phyloP scores from a whole-genome alignment of 2,797 vertebrate genomes.

The Amblyraja radiata region DNA sequence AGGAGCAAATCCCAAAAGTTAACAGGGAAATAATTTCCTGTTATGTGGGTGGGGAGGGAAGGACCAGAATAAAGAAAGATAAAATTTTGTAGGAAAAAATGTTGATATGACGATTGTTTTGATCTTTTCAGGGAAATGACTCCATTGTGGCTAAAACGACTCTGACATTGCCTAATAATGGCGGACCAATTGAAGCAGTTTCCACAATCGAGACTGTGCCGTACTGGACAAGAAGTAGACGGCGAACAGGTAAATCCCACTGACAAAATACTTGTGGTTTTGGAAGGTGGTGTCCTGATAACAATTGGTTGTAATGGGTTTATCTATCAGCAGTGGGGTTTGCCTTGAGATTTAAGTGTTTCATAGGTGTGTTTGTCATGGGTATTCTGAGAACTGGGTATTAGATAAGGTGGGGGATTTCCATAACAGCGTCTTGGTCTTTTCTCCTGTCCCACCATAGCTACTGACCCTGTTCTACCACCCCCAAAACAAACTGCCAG shows the following conservation, averaged over 20 bases:
- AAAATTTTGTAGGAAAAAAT: neutral
- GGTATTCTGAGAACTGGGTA: neutral
- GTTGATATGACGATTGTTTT: neutral
- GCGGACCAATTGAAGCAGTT: conserved; percentile 83
- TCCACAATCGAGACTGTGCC: conserved; percentile 86
- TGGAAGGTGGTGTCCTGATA: neutral
- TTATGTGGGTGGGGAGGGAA: neutral
- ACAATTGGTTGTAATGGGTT: neutral
- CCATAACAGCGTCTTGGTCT: neutral
- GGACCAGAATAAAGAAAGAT: neutral
- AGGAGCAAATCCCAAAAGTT: neutral
- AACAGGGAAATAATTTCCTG: neutral
- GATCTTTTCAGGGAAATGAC: conserved; percentile 70
- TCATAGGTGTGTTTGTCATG: neutral
- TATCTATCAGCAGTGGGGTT: neutral
- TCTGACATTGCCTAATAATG: conserved; percentile 74
- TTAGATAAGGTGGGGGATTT: neutral
- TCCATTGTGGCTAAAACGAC: conserved; percentile 89
- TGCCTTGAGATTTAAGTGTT: neutral
- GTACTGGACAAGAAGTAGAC: conserved; percentile 72
- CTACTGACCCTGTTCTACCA: too few species aligned
- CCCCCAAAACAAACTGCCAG: too few species aligned
- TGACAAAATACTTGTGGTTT: neutral
- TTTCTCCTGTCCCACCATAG: too few species aligned
- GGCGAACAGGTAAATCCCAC: conserved; percentile 68